Percentiles rank a stretch among this genome's conserved stretches.
phyloP scores from a whole-genome alignment of 2,888 invertebrate genomes.

The Spisula subtruncata region DNA sequence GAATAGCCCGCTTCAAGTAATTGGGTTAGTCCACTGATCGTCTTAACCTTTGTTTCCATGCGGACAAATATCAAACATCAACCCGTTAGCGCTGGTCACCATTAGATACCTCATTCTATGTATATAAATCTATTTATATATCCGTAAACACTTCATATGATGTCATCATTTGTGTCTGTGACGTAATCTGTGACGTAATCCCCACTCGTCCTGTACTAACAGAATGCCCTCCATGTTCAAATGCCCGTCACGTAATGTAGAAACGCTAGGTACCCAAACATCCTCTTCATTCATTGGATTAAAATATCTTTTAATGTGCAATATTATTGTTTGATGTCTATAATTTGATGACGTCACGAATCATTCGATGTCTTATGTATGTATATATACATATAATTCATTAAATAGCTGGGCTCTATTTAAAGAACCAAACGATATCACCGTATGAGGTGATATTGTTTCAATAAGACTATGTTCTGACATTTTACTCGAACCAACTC shows the following conservation, averaged over 20 bases:
- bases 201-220: not conserved
- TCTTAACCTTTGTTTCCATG: not conserved
- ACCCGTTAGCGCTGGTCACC: slow-evolving; percentile 24
- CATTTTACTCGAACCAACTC: not conserved
- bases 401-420: slow-evolving; percentile 28
- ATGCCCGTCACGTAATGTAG: not conserved
- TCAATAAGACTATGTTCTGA: not conserved
- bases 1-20: not conserved
- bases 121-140: slow-evolving; percentile 39
- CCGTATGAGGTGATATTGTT: not conserved
- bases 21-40: not conserved
- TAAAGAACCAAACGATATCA: slow-evolving; percentile 4
- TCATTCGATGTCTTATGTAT: not conserved
- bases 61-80: not conserved
- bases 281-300: slow-evolving; percentile 20
- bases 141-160: slow-evolving; percentile 27
- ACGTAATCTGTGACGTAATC: too few relatives aligned
- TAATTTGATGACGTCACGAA: not conserved
- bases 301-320: slow-evolving; percentile 24
- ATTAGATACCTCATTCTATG: slow-evolving; percentile 47
- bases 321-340: slow-evolving; percentile 20
- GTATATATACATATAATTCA: not conserved
- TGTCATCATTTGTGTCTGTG: slow-evolving; percentile 20
- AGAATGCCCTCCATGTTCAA: slow-evolving; percentile 17
- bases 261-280: not conserved